Evolutionary conservation across 2,888 invertebrate genomes (phyloP).

Genomic region (Sminthurinus aureus): DNA sequence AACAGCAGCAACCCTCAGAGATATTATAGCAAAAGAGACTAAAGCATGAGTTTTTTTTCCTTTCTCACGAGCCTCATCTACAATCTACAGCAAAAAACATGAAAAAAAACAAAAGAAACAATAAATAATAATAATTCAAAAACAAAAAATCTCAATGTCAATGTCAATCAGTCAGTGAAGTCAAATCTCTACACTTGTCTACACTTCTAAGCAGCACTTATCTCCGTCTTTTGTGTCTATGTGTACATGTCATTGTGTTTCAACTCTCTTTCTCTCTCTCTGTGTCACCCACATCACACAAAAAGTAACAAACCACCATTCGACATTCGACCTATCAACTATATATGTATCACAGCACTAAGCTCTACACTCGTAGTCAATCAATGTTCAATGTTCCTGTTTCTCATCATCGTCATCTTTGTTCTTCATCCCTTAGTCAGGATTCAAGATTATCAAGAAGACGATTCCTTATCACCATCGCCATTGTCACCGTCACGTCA

Average conservation of each 20-base stretch:
- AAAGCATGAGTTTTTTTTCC: conserved; percentile 16
- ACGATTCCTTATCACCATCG: too few relatives aligned
- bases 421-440: too few relatives aligned
- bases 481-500: too few relatives aligned
- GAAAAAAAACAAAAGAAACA: conserved; percentile 3
- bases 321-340: not conserved
- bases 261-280: not conserved
- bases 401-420: too few relatives aligned
- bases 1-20: conserved; percentile 37
- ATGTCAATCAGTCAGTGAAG: not conserved
- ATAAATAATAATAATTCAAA: not conserved
- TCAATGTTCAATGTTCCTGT: too few relatives aligned
- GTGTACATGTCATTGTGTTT: not conserved
- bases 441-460: too few relatives aligned
- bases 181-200: not conserved
- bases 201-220: not conserved
- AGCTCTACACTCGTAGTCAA: too few relatives aligned
- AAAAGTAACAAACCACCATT: too few relatives aligned
- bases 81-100: conserved; percentile 11
- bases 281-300: not conserved
- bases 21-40: conserved; percentile 25
- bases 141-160: not conserved
- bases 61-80: conserved; percentile 8
- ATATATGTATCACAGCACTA: too few relatives aligned
- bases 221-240: not conserved